Conservation (phyloP, 2,888 invertebrate species). For the Acanthosepion lycidas region DNA sequence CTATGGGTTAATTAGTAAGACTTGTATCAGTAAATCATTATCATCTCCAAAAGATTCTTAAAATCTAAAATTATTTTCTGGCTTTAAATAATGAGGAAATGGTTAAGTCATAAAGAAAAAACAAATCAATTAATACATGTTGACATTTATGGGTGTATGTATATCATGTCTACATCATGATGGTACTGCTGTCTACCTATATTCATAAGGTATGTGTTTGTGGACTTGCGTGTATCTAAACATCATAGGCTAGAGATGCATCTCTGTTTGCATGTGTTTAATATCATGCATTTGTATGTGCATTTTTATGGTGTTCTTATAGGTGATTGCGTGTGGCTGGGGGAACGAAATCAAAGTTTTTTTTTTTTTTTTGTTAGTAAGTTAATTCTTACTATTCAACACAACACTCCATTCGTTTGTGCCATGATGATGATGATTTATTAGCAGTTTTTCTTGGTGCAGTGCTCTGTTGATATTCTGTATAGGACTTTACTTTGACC, state of each 20-base stretch:
- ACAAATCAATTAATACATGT: neutral
- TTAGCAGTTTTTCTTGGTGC: conserved; percentile 45
- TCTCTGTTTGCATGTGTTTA: neutral
- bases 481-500: conserved; percentile 42
- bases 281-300: conserved; percentile 17
- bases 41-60: no score
- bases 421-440: neutral
- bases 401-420: neutral
- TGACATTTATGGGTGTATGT: neutral
- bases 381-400: neutral
- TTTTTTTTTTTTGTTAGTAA: neutral
- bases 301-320: neutral
- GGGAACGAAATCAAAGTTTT: neutral
- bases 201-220: neutral
- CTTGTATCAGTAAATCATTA: no score
- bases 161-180: neutral
- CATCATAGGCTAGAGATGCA: neutral
- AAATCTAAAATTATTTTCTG: no score
- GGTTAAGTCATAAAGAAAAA: no score
- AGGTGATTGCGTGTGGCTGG: neutral
- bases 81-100: no score
- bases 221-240: neutral
- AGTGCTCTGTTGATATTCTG: conserved; percentile 45
- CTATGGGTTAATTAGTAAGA: no score
- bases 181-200: neutral